Conservation (phyloP, 2,797 vertebrate species). For the Pipistrellus pipistrellus region DNA sequence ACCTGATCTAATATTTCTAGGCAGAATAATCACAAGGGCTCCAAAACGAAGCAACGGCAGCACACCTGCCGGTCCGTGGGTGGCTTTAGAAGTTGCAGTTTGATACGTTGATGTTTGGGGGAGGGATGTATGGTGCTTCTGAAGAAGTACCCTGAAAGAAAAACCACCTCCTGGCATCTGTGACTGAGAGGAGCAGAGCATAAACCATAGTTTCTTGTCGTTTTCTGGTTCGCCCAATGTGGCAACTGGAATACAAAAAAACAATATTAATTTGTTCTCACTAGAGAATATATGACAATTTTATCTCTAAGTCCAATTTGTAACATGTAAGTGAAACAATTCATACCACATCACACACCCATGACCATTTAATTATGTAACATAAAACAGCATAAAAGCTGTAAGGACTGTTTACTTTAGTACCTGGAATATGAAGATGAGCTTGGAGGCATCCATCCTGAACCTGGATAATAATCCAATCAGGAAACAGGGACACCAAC, state of each 20-base stretch:
- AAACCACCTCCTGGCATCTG: background rate
- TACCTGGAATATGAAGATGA: background rate
- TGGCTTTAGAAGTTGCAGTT: background rate
- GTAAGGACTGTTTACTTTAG: background rate
- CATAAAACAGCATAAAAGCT: background rate
- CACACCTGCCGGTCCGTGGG: background rate
- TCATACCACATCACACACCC: background rate
- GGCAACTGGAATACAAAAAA: background rate
- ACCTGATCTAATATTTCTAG: background rate
- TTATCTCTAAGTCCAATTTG: conserved; percentile 6
- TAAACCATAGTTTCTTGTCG: background rate
- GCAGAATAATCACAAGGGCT: background rate
- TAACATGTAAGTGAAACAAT: conserved; percentile 32
- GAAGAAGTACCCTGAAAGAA: conserved; percentile 1
- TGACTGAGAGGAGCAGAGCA: background rate
- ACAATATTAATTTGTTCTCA: background rate
- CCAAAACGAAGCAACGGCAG: background rate
- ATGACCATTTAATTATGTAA: background rate
- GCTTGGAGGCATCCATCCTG: background rate
- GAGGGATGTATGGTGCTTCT: background rate
- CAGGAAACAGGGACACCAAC: background rate
- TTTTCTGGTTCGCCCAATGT: background rate
- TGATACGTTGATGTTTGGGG: background rate
- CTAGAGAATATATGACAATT: background rate
- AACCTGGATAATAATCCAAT: background rate